Evolutionary conservation across 2,797 vertebrate species (phyloP).

Genomic region (Dryobates pubescens): DNA sequence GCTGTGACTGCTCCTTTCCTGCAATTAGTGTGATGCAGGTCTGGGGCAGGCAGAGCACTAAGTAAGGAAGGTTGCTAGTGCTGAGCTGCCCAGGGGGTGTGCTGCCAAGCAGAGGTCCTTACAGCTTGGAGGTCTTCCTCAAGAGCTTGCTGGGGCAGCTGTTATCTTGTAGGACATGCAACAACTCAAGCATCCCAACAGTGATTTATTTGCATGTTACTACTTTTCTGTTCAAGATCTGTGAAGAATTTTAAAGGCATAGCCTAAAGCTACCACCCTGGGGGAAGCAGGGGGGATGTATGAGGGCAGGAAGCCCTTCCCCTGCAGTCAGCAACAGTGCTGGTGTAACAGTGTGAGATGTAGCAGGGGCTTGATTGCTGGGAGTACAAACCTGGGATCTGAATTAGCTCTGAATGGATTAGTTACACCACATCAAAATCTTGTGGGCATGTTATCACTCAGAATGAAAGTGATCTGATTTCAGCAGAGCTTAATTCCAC

Average conservation of each 20-base stretch:
- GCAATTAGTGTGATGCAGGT: not conserved
- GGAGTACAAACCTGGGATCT: not conserved
- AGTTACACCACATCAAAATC: slow-evolving; percentile 58
- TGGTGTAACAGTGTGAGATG: not conserved
- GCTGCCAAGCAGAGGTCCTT: not conserved
- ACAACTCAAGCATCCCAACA: not conserved
- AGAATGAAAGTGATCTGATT: slow-evolving; percentile 53
- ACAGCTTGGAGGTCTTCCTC: accelerated
- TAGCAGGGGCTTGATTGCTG: not conserved
- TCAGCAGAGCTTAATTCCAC: slow-evolving; percentile 34
- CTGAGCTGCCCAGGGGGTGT: not conserved
- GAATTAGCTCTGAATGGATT: slow-evolving; percentile 54
- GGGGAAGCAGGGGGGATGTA: not conserved
- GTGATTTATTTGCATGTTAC: too few relatives aligned
- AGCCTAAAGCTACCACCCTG: too few relatives aligned
- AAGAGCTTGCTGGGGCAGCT: not conserved
- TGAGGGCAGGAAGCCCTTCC: accelerated
- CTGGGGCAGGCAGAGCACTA: not conserved
- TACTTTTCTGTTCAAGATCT: too few relatives aligned
- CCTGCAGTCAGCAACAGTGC: not conserved
- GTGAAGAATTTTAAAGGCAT: too few relatives aligned
- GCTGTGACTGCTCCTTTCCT: not conserved
- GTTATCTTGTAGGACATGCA: not conserved
- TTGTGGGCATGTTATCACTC: slow-evolving; percentile 14
- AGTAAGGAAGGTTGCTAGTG: not conserved